These are phyloP conservation scores for Cliona cf. orientalis DNA, from an alignment of 37 sponge, comb jelly and placozoan genomes.

Conservation along the genomic window DNA sequence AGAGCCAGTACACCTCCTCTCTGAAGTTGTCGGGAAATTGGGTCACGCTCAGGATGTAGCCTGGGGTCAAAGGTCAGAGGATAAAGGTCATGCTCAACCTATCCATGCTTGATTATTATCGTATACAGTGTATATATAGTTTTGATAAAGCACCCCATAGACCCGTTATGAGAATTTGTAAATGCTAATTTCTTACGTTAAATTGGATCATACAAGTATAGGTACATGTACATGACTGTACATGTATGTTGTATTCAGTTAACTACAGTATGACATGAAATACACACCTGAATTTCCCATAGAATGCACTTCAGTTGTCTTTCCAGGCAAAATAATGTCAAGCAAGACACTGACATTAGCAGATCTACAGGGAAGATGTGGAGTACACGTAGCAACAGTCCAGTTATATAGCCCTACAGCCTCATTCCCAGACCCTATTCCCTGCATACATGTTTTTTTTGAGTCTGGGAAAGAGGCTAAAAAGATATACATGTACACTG, in stretches of 20 bases:
- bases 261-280: neutral
- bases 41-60: conserved; percentile 34
- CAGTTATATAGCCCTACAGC: neutral
- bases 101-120: no score
- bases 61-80: neutral
- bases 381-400: neutral
- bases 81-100: no score
- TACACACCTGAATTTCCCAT: conserved; percentile 25
- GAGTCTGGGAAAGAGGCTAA: no score
- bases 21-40: conserved; percentile 35
- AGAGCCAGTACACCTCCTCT: conserved; percentile 67
- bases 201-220: no score
- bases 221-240: no score
- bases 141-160: no score
- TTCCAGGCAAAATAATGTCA: conserved; percentile 34
- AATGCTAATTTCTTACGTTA: no score
- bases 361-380: conserved; percentile 1
- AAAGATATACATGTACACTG: no score
- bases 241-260: no score
- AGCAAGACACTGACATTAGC: neutral
- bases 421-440: neutral
- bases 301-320: conserved; percentile 10
- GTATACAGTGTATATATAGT: no score
- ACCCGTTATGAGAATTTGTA: no score
- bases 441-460: neutral